Evolutionary conservation across 2,888 invertebrate species (phyloP).

Genomic region (Noctuana brunneofusca): DNA sequence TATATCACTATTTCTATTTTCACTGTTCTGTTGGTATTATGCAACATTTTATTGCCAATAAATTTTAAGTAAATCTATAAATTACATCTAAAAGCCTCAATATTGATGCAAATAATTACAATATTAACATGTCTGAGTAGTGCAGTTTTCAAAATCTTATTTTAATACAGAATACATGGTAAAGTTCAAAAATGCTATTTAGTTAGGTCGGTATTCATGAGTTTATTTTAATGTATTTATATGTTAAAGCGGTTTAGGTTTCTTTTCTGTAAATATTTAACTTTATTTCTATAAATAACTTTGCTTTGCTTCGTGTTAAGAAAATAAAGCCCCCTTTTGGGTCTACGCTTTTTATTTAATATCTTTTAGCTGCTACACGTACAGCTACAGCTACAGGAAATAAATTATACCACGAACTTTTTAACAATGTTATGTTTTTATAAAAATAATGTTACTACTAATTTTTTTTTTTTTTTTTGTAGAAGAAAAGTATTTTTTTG

Average conservation of each 20-base stretch:
- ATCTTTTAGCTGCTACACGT: not conserved
- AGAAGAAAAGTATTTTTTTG: too few species aligned
- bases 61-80: constrained; percentile 19
- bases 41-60: constrained; percentile 17
- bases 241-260: not conserved
- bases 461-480: too few species aligned
- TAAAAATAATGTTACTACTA: too few species aligned
- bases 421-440: too few species aligned
- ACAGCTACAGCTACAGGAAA: too few species aligned
- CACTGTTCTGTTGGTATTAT: constrained; percentile 13
- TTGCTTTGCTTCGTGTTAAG: not conserved
- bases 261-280: not conserved
- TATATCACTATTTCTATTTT: constrained; percentile 7
- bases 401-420: too few species aligned
- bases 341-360: not conserved
- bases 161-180: too few species aligned
- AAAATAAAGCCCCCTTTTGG: not conserved
- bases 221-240: not conserved
- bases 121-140: not conserved
- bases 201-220: constrained; percentile 1
- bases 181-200: too few species aligned
- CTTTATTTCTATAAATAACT: not conserved
- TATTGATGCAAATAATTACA: constrained; percentile 11
- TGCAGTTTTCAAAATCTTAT: too few species aligned
- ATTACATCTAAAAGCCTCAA: constrained; percentile 24